phyloP scores from a whole-genome alignment of 1,140 invertebrate genomes.

The Acromyrmex charruanus region DNA sequence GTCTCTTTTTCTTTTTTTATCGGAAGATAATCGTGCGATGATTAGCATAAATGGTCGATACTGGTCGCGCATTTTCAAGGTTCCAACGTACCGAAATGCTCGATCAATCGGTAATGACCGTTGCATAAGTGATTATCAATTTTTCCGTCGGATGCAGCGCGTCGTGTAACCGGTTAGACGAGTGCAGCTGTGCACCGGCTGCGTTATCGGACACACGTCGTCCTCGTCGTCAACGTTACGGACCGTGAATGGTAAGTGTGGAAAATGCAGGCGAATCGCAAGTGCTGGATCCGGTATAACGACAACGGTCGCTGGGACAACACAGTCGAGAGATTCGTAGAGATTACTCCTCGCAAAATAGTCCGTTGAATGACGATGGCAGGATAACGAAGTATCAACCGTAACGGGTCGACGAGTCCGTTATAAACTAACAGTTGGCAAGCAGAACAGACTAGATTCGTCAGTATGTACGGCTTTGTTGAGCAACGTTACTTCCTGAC shows the following conservation, averaged over 20 bases:
- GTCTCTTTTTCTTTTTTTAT: background rate
- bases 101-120: background rate
- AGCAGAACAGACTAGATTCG: constrained; percentile 13
- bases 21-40: background rate
- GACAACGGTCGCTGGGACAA: background rate
- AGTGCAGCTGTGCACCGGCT: constrained; percentile 14
- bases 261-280: constrained; percentile 9
- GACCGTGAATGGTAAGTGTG: constrained; percentile 28
- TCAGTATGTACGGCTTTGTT: background rate
- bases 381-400: constrained; percentile 58
- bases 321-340: background rate
- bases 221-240: constrained; percentile 2
- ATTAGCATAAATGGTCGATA: background rate
- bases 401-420: constrained; percentile 50
- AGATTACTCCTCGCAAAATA: constrained; percentile 32
- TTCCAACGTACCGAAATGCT: background rate
- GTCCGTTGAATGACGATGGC: constrained; percentile 41
- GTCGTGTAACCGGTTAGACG: constrained; percentile 35
- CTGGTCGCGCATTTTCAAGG: background rate
- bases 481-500: constrained; percentile 13
- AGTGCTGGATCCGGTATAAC: constrained; percentile 14
- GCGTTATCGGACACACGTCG: constrained; percentile 27
- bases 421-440: constrained; percentile 60
- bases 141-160: constrained; percentile 14
- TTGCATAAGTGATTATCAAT: constrained; percentile 51